Base-by-base conservation (phyloP, 1,140 invertebrate genomes). In the Telenomus remus region DNA sequence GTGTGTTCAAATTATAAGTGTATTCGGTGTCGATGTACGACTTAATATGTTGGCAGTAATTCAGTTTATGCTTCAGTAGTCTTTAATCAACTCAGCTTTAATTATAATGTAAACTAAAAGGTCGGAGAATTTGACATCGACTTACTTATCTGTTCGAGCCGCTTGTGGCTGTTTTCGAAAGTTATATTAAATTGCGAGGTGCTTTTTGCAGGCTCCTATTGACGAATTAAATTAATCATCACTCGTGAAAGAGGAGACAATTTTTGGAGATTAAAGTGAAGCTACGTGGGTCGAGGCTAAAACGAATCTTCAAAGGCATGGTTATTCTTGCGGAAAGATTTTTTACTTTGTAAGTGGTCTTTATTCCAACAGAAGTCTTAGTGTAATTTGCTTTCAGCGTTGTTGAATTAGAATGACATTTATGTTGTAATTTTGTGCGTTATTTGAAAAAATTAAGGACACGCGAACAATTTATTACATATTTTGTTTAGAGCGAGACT, bases 141-240 rank as follows among this genome's bases (percentile, higher is more conserved):
- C 34, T 44, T 57, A 44, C 54, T 37, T 51, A 57, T 64, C 51
- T 55, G 15, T 48, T 43, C 39, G 33, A 48, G 43, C 33, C 39
- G 54, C 54, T 68, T 33, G 39, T 13, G 64, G 48, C 47, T 56
- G 37, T 50, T 68, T 68, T 51, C 9, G 4, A 37, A 15, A 15
- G 54, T 10, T 46, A 57, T 68, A 51, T 51, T 53, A 34, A 68
- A 68, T 51, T 57, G 19, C 15, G 14, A 42, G 11, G 16, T 44
- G 27, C 16, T 54, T 37, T 35, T 13, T 39, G 12, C 16, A 19
- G 19, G 19, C 43, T 53, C 48, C 42, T 54, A 55, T 60, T 69
- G 49, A 46, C 39, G 35, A n/a, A 48, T 54, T 37, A 55, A 69
- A 69, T 69, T 60, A 69, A 54, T 60, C n/a, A 7, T 44, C 6